phyloP scores from a whole-genome alignment of 2,113 vertebrate genomes.

The Furnarius figulus region DNA sequence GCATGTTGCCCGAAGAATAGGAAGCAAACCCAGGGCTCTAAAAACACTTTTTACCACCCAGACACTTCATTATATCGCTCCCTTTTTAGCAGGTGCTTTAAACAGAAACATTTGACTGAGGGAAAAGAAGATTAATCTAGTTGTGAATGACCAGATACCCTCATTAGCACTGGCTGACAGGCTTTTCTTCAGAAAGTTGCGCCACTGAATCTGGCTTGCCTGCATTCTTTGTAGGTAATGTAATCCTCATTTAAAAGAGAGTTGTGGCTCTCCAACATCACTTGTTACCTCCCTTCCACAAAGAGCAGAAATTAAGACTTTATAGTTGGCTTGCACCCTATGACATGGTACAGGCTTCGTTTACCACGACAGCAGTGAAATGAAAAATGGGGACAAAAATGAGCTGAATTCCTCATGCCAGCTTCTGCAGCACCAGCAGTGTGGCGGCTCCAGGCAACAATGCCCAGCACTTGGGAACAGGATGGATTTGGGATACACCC shows the following conservation, averaged over 20 bases:
- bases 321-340: neutral
- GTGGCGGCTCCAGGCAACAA: neutral
- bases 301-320: slow-evolving; percentile 10
- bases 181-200: slow-evolving; percentile 14
- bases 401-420: neutral
- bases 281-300: slow-evolving; percentile 23
- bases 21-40: neutral
- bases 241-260: slow-evolving; percentile 48
- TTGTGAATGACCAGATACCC: slow-evolving; percentile 28
- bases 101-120: neutral
- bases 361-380: neutral
- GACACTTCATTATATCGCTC: neutral
- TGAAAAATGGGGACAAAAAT: neutral
- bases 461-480: neutral
- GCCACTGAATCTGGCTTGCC: slow-evolving; percentile 32
- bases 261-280: neutral
- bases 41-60: neutral
- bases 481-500: neutral
- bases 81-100: slow-evolving; percentile 19
- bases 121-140: slow-evolving; percentile 24
- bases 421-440: neutral
- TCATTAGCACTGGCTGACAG: neutral
- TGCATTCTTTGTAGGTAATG: slow-evolving; percentile 48
- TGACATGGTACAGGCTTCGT: neutral
- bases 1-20: neutral